phyloP scores from a whole-genome alignment of 2,888 invertebrate genomes.

The Andrena dorsata region DNA sequence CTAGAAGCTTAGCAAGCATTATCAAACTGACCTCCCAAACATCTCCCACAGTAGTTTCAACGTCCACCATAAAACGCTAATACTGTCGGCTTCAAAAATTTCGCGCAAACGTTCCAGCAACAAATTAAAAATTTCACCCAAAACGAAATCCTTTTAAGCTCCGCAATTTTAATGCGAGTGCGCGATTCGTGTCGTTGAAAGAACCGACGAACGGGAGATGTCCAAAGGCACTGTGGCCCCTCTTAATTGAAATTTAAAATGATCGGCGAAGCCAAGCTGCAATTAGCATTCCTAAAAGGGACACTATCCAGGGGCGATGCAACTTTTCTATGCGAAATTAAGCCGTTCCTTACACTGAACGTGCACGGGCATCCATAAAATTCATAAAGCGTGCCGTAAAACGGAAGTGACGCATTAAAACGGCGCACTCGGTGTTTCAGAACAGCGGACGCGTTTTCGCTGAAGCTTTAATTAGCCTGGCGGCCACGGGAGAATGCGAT shows the following conservation, averaged over 20 bases:
- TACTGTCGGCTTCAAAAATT: no score
- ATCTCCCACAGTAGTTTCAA: no score
- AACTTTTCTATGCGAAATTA: slow-evolving; percentile 52
- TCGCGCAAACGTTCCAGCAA: no score
- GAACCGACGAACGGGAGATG: background rate
- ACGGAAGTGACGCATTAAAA: slow-evolving; percentile 52
- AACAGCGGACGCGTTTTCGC: slow-evolving; percentile 26
- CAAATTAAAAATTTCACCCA: no score
- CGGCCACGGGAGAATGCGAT: background rate
- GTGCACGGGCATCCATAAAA: slow-evolving; percentile 51
- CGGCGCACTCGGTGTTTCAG: slow-evolving; percentile 29
- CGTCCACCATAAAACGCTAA: no score
- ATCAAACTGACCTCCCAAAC: no score
- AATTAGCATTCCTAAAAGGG: slow-evolving; percentile 39
- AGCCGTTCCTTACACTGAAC: slow-evolving; percentile 44
- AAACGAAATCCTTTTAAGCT: no score
- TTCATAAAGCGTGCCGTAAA: slow-evolving; percentile 52
- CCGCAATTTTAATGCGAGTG: no score
- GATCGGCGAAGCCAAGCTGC: slow-evolving; percentile 6
- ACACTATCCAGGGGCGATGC: slow-evolving; percentile 3
- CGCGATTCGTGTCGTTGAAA: no score
- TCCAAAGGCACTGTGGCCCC: background rate
- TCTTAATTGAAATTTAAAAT: slow-evolving; percentile 8
- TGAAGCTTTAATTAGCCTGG: slow-evolving; percentile 40
- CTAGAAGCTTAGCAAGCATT: no score